Evolutionary conservation across 2,113 vertebrate genomes (phyloP).

Genomic region (Muntiacus reevesi): DNA sequence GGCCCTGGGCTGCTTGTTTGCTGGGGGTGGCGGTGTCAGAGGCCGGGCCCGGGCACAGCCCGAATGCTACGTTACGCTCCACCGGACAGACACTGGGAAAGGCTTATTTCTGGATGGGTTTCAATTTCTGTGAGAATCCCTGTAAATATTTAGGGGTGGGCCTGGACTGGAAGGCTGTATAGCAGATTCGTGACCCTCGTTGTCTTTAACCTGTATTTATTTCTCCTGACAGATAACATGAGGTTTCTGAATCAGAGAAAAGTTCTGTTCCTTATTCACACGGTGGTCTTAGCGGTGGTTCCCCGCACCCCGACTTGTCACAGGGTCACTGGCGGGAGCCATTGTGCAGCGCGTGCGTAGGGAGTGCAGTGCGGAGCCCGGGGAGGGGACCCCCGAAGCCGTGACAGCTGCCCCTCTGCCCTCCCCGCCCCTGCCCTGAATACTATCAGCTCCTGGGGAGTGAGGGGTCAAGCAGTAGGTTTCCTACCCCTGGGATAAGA

Average conservation of each 20-base stretch:
- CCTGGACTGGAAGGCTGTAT: background rate
- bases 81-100: accelerated
- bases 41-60: accelerated
- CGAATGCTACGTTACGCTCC: accelerated
- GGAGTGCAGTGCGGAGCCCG: accelerated
- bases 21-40: accelerated
- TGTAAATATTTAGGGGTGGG: background rate
- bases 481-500: background rate
- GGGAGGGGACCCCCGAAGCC: background rate
- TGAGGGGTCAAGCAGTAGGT: background rate
- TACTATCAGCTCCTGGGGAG: background rate
- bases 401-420: background rate
- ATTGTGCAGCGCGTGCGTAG: accelerated
- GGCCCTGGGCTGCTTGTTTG: background rate
- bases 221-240: background rate
- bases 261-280: background rate
- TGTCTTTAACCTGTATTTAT: background rate
- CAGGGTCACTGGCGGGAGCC: background rate
- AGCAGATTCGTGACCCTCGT: background rate
- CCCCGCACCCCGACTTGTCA: accelerated
- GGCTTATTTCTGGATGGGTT: background rate
- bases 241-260: background rate
- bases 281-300: background rate
- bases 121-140: background rate
- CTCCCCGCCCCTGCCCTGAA: background rate